phyloP scores from a whole-genome alignment of 1,140 invertebrate genomes.

The Wiebesia pumilae region DNA sequence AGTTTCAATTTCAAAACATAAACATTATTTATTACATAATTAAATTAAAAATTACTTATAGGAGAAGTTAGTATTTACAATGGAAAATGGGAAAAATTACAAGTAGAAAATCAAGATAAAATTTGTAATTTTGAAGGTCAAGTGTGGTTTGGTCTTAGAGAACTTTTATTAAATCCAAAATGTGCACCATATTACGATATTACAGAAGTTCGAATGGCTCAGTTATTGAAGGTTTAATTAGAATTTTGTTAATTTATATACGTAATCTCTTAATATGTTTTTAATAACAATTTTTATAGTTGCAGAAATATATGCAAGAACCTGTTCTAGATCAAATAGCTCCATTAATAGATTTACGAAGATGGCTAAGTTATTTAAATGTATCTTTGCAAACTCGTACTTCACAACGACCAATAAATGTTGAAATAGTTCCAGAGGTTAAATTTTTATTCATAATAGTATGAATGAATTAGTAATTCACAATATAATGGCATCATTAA shows the following conservation, averaged over 20 bases:
- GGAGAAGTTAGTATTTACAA: slow-evolving; percentile 68
- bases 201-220: slow-evolving; percentile 79
- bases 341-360: slow-evolving; percentile 83
- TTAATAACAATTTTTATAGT: slow-evolving; percentile 64
- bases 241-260: background rate
- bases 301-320: slow-evolving; percentile 79
- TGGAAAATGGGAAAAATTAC: slow-evolving; percentile 79
- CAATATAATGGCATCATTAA: no score
- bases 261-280: background rate
- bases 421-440: slow-evolving; percentile 79
- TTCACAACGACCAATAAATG: slow-evolving; percentile 67
- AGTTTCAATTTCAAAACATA: background rate
- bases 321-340: slow-evolving; percentile 84
- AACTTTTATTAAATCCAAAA: slow-evolving; percentile 80
- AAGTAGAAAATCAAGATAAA: slow-evolving; percentile 74
- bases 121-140: slow-evolving; percentile 82
- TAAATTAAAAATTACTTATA: slow-evolving; percentile 41
- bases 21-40: background rate
- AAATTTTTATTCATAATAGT: background rate
- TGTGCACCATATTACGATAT: slow-evolving; percentile 81
- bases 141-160: slow-evolving; percentile 83
- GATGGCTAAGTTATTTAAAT: slow-evolving; percentile 78
- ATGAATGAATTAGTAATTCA: no score
- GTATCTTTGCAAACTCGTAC: slow-evolving; percentile 63
- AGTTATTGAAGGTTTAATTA: slow-evolving; percentile 78